Evolutionary conservation across 1,140 invertebrate species (phyloP).

Genomic region (Asbolus verrucosus): DNA sequence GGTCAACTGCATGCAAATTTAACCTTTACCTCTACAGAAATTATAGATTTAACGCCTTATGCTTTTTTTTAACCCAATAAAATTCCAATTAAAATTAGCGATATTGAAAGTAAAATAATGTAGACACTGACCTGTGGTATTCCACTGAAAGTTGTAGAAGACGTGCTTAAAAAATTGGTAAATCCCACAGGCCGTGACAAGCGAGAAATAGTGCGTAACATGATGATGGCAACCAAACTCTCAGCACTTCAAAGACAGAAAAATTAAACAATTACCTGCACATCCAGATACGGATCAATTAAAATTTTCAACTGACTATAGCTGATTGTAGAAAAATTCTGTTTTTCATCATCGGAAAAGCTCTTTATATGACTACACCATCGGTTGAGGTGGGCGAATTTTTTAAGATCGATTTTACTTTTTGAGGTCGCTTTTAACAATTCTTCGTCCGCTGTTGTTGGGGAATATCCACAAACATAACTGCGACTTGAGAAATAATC

Average conservation of each 20-base stretch:
- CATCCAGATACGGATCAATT: conserved; percentile 45
- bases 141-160: conserved; percentile 49
- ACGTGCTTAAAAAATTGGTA: conserved; percentile 50
- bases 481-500: conserved; percentile 68
- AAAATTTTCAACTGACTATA: conserved; percentile 36
- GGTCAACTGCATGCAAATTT: conserved; percentile 33
- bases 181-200: conserved; percentile 55
- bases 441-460: conserved; percentile 68
- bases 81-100: no score
- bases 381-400: conserved; percentile 67
- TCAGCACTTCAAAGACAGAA: conserved; percentile 55
- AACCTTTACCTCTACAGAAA: conserved; percentile 7
- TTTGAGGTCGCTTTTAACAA: conserved; percentile 64
- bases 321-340: conserved; percentile 46
- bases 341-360: conserved; percentile 68
- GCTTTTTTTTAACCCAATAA: no score
- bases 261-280: conserved; percentile 55
- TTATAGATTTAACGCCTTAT: no score
- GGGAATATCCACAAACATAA: conserved; percentile 70
- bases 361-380: conserved; percentile 73
- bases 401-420: conserved; percentile 59
- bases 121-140: conserved; percentile 64
- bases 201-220: conserved; percentile 51
- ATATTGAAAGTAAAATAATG: conserved; percentile 37
- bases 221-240: conserved; percentile 41